Conservation (phyloP, 2,888 invertebrate genomes). For the Ichneumoninae sp. region DNA sequence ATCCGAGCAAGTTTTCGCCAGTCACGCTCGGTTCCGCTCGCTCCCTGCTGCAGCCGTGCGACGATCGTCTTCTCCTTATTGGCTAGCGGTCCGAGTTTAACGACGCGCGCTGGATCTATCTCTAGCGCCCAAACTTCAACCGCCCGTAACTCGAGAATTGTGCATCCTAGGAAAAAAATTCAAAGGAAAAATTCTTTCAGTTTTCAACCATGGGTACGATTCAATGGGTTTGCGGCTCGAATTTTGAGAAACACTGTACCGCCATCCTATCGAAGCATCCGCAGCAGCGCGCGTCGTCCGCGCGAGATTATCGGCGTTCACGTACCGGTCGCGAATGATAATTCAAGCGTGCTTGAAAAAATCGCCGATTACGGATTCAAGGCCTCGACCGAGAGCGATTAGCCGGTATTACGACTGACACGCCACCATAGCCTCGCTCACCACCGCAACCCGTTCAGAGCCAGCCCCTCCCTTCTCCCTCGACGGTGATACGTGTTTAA, state of each 20-base stretch:
- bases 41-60: conserved; percentile 40
- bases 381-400: conserved; percentile 71
- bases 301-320: conserved; percentile 33
- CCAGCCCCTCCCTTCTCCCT: not conserved
- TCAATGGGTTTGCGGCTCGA: not conserved
- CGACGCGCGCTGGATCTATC: not conserved
- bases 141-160: no score
- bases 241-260: not conserved
- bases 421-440: conserved; percentile 30
- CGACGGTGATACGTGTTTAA: conserved; percentile 50
- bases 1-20: conserved; percentile 52
- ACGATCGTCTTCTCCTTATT: conserved; percentile 29
- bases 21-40: conserved; percentile 60
- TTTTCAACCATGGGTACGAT: no score
- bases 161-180: no score
- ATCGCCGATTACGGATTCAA: conserved; percentile 76
- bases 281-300: no score
- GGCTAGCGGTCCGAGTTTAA: not conserved
- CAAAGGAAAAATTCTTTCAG: no score
- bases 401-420: conserved; percentile 57
- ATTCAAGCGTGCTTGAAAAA: conserved; percentile 74
- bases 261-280: no score
- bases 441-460: conserved; percentile 43
- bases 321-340: conserved; percentile 69
- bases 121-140: not conserved